phyloP scores from a whole-genome alignment of 2,888 invertebrate genomes.

The Lobophora halterata region DNA sequence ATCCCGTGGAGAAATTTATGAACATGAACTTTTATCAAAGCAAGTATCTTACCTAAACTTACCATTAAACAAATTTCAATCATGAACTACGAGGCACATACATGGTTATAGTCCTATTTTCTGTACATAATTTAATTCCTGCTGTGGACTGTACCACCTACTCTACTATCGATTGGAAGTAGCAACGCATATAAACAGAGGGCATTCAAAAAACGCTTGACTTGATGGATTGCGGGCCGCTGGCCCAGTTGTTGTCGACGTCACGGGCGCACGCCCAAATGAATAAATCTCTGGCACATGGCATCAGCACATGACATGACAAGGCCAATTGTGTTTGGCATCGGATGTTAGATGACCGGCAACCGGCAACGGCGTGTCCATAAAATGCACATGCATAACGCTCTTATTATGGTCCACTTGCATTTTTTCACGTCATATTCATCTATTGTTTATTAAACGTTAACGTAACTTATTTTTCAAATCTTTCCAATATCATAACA shows the following conservation, averaged over 20 bases:
- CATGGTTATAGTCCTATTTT: too few species aligned
- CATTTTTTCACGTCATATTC: slow-evolving; percentile 5
- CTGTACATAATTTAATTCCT: too few species aligned
- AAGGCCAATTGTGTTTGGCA: slow-evolving; percentile 52
- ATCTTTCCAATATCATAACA: too few species aligned
- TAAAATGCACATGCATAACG: slow-evolving; percentile 20
- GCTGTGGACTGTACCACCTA: too few species aligned
- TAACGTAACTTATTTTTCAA: too few species aligned
- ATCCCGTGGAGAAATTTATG: too few species aligned
- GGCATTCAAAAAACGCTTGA: slow-evolving; percentile 30
- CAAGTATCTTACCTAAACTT: too few species aligned
- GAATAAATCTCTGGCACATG: slow-evolving; percentile 53
- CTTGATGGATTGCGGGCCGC: slow-evolving; percentile 42
- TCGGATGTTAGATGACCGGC: slow-evolving; percentile 50
- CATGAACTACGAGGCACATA: too few species aligned
- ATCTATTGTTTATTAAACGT: too few species aligned
- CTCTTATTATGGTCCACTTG: slow-evolving; percentile 2
- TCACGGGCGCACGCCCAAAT: slow-evolving; percentile 39
- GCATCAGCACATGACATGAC: slow-evolving; percentile 48
- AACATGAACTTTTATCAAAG: too few species aligned
- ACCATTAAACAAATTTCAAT: too few species aligned
- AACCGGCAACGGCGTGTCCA: slow-evolving; percentile 23
- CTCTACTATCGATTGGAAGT: too few species aligned
- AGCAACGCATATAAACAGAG: slow-evolving; percentile 10
- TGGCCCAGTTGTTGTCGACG: slow-evolving; percentile 34